Conservation (phyloP, 2,888 invertebrate species). For the Harpagoxenus sublaevis region DNA sequence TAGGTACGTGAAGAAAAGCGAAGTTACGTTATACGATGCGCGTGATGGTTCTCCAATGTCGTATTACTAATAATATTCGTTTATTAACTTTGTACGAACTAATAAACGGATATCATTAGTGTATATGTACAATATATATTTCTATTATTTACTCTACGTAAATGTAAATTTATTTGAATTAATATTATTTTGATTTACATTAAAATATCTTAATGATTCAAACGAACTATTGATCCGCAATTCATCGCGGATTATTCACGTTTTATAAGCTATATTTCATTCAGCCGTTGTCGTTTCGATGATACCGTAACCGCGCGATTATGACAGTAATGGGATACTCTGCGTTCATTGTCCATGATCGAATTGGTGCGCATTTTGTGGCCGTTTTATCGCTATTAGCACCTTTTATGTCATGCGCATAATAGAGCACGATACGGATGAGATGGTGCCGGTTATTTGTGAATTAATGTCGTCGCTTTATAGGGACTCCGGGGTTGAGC, state of each 20-base stretch:
- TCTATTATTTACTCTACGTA: background rate
- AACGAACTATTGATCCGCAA: conserved; percentile 17
- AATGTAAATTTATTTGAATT: background rate
- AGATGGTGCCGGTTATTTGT: conserved; percentile 49
- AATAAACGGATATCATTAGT: no score
- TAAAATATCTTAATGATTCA: background rate
- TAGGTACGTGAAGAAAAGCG: no score
- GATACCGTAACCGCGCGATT: conserved; percentile 60
- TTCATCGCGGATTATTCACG: conserved; percentile 6
- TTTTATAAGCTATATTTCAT: conserved; percentile 56
- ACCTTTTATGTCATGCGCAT: conserved; percentile 65
- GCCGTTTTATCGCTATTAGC: conserved; percentile 62
- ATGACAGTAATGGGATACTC: conserved; percentile 60
- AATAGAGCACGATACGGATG: conserved; percentile 69
- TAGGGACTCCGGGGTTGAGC: conserved; percentile 65
- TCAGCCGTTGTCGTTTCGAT: conserved; percentile 12
- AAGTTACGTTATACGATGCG: no score
- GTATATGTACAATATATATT: no score
- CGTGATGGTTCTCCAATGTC: no score
- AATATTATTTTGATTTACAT: background rate
- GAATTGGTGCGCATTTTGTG: conserved; percentile 58
- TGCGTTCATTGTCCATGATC: conserved; percentile 59
- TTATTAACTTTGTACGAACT: no score
- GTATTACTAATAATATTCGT: background rate
- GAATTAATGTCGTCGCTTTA: conserved; percentile 71